A percentile compares a stretch with the other conserved stretches of the same genome.
These are phyloP conservation scores for Seira sanloemensis DNA, from an alignment of 2,888 invertebrate species.

Conservation along the genomic window DNA sequence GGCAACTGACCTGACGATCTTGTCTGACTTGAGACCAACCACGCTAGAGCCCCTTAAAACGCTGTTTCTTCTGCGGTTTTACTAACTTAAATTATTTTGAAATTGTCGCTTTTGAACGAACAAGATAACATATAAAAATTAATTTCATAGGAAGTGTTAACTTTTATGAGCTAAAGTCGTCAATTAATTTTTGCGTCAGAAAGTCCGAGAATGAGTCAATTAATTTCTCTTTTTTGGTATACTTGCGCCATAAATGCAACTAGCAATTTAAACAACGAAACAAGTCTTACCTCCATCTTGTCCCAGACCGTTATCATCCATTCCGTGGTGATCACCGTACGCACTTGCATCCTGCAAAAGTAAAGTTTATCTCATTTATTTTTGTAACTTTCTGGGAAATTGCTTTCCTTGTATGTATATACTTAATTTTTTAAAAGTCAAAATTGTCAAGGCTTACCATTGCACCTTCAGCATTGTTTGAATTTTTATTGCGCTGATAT, in stretches of 20 bases:
- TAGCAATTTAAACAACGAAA: too few relatives aligned
- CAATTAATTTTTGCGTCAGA: not conserved
- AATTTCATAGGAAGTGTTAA: too few relatives aligned
- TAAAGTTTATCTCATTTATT: not conserved
- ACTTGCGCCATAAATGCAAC: too few relatives aligned
- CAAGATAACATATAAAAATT: not conserved
- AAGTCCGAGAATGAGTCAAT: not conserved
- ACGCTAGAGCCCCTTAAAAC: not conserved
- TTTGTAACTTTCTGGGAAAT: not conserved
- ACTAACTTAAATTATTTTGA: not conserved
- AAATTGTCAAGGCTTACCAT: conserved; percentile 29
- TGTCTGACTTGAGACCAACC: not conserved
- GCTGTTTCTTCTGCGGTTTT: too few relatives aligned
- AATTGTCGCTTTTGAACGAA: not conserved
- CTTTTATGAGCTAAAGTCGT: not conserved
- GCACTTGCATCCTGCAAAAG: conserved; percentile 27
- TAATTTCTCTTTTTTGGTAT: too few relatives aligned
- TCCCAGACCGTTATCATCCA: conserved; percentile 56
- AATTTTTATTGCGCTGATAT: conserved; percentile 46
- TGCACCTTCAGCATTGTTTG: conserved; percentile 50
- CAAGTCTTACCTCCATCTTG: conserved; percentile 57
- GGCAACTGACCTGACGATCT: not conserved
- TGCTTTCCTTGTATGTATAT: not conserved
- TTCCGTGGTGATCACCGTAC: conserved; percentile 40
- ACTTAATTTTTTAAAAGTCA: not conserved